Evolutionary conservation across 2,797 vertebrate genomes (phyloP).

Genomic region (Squalus acanthias): DNA sequence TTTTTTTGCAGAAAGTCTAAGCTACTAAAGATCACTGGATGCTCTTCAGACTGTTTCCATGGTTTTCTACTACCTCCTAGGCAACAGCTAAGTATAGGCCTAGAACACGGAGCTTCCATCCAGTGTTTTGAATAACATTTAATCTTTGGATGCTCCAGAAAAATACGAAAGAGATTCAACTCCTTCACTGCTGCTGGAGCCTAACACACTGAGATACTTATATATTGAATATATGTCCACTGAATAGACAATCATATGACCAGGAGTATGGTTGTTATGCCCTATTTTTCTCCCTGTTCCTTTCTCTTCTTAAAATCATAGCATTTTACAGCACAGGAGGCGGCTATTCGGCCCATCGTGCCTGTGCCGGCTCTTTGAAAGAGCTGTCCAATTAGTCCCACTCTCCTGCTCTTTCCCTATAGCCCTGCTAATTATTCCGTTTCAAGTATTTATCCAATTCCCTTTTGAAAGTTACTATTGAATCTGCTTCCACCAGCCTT

Average conservation of each 20-base stretch:
- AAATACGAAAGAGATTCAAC: not conserved
- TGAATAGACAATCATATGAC: not conserved
- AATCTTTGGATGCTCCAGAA: not conserved
- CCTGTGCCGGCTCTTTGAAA: too few species aligned
- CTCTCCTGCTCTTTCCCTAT: too few species aligned
- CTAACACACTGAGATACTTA: not conserved
- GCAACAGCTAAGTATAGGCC: constrained; percentile 54
- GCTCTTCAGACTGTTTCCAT: constrained; percentile 42
- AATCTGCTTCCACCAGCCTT: too few species aligned
- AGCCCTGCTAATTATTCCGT: too few species aligned
- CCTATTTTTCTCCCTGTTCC: not conserved
- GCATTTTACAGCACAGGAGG: too few species aligned
- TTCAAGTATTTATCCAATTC: too few species aligned
- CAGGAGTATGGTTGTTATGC: not conserved
- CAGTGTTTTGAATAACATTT: not conserved
- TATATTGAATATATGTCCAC: not conserved
- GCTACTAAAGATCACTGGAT: not conserved
- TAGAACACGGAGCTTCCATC: constrained; percentile 38
- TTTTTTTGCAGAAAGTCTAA: not conserved
- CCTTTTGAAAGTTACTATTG: too few species aligned
- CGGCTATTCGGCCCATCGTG: too few species aligned
- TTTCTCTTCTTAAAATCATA: not conserved
- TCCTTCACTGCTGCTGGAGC: not conserved
- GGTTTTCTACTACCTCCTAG: constrained; percentile 51
- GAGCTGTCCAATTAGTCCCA: too few species aligned